Evolutionary conservation across 64 coral and sea anemone genomes (phyloP).

Genomic region (Acropora tenuis): DNA sequence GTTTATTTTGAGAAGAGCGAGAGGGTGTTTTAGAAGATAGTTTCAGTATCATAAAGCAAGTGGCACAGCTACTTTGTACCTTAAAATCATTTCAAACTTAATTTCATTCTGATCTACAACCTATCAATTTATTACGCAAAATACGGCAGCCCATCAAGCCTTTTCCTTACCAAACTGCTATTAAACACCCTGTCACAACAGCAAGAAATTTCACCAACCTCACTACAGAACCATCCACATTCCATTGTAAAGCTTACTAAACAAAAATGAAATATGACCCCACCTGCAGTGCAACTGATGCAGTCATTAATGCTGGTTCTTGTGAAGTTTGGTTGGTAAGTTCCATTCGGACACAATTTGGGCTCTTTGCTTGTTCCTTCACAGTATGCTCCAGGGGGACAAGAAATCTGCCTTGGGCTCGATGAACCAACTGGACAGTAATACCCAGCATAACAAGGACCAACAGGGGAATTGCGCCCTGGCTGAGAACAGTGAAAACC

Average conservation of each 20-base stretch:
- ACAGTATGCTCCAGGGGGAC: constrained; percentile 85
- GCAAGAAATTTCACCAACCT: no score
- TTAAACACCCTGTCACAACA: no score
- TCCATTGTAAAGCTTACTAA: not conserved
- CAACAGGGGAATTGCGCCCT: constrained; percentile 57
- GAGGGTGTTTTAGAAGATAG: no score
- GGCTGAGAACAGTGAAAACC: constrained; percentile 81
- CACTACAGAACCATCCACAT: not conserved
- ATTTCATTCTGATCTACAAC: no score
- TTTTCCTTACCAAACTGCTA: no score
- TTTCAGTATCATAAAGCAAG: no score
- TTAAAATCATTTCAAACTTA: no score
- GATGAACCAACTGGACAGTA: constrained; percentile 87
- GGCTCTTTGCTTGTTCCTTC: constrained; percentile 71
- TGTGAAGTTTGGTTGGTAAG: constrained; percentile 70
- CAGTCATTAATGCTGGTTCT: constrained; percentile 61
- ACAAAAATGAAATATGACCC: not conserved
- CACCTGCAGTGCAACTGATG: constrained; percentile 81
- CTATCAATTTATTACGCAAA: no score
- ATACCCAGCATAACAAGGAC: constrained; percentile 81
- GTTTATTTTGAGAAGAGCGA: no score
- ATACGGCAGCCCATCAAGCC: no score
- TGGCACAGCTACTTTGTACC: no score
- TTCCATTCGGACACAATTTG: constrained; percentile 77
- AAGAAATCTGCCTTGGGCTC: constrained; percentile 63